Evolutionary conservation across 1,140 invertebrate species (phyloP), one percentile per base, ranked within the genome.

Genomic region (Pseudomyrmex dendroicus): DNA sequence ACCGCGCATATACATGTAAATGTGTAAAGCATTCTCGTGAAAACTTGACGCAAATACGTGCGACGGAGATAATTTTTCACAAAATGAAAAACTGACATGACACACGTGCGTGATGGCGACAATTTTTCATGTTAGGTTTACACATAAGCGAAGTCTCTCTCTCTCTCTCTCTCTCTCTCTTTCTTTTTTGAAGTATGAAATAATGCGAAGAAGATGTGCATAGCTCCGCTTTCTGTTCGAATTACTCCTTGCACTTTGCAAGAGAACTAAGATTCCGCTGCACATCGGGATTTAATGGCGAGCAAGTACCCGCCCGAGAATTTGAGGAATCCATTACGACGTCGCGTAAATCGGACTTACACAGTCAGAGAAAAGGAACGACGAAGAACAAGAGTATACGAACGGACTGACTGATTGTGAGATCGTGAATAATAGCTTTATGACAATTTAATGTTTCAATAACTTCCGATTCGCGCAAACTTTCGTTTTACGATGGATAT

Each of bases 251-350:
- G 66, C 66, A 80, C 76, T 80, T 80, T 61, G 76, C 54, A 67
- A 80, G 54, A 48, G 20, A 61, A 59, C 66, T 72, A 80, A 80
- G 66, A 78, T 68, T 25, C 66, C 12, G 56, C 44, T 66, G 76
- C 56, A 72, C 66, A 61, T 72, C 66, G 72, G 66, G 76, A 80
- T 80, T 80, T 80, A 80, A 80, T 80, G 76, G 76, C 66, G 54
- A 72, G 13, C 44, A 20, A 80, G 76, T 80, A 80, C 74, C 13
- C 9, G 76, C 76, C 50, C 54, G 54, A 72, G 76, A 80, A 80
- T 54, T 80, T 54, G 54, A 25, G 66, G 76, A 72, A 80, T 80
- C 76, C 76, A 80, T 80, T 72, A 72, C 52, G 76, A 70, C 25
- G 44, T 80, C 44, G 20, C 7, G 35, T 35, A 35, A 35, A 7